A percentile compares a stretch with the other conserved stretches of the same genome.
Evolutionary conservation across 1,140 invertebrate species (phyloP).

Genomic region (Drosophila rhopaloa): DNA sequence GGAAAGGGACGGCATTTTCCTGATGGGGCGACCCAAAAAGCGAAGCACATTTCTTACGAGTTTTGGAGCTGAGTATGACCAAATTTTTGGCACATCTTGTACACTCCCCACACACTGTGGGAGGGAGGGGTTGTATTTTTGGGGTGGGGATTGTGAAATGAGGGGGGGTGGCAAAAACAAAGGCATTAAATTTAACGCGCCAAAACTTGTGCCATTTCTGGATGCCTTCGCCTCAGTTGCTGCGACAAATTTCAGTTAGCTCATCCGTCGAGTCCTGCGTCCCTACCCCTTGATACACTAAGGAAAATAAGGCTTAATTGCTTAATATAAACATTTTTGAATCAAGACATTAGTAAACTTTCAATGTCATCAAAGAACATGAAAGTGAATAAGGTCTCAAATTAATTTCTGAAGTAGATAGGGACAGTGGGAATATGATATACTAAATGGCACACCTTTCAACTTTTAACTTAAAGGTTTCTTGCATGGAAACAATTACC

Average conservation of each 20-base stretch:
- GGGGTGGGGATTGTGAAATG: not conserved
- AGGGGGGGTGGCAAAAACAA: constrained; percentile 39
- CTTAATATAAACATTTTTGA: too few species aligned
- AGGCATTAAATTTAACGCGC: constrained; percentile 78
- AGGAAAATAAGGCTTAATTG: not conserved
- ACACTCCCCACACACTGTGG: constrained; percentile 16
- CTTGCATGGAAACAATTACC: too few species aligned
- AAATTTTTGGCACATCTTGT: constrained; percentile 62
- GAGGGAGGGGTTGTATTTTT: constrained; percentile 17
- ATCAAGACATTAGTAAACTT: not conserved
- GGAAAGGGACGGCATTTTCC: not conserved
- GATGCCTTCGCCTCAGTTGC: constrained; percentile 47
- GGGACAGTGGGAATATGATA: too few species aligned
- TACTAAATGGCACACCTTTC: too few species aligned
- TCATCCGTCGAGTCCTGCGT: constrained; percentile 57
- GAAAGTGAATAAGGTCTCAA: too few species aligned
- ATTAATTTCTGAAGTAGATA: too few species aligned
- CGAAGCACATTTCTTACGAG: constrained; percentile 37
- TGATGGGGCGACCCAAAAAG: constrained; percentile 20
- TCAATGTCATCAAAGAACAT: too few species aligned
- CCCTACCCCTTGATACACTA: constrained; percentile 20
- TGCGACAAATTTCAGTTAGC: constrained; percentile 82
- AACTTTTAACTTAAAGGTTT: too few species aligned
- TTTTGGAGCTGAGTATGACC: constrained; percentile 47
- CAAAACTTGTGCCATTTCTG: constrained; percentile 71